Evolutionary conservation across 2,113 vertebrate species (phyloP).

Genomic region (Hydropotes inermis): DNA sequence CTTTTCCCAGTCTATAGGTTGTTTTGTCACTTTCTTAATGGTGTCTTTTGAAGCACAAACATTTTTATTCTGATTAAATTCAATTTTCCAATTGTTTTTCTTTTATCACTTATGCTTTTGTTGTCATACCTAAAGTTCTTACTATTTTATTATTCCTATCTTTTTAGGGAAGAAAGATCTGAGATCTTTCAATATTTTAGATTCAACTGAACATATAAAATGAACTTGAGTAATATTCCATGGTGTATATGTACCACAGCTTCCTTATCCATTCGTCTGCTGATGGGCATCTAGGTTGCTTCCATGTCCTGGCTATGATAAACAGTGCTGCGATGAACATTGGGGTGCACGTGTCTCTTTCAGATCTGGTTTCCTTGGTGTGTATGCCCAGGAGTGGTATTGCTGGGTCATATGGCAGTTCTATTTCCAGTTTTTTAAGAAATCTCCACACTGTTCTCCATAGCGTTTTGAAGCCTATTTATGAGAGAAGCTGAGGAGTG

Average conservation of each 20-base stretch:
- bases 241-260: too few species aligned
- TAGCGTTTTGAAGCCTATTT: not conserved
- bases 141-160: not conserved
- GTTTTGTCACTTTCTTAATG: not conserved
- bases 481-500: not conserved
- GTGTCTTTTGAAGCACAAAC: not conserved
- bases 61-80: not conserved
- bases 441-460: too few species aligned
- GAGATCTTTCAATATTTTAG: not conserved
- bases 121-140: not conserved
- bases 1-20: not conserved
- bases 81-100: not conserved
- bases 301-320: too few species aligned
- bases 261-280: too few species aligned
- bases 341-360: too few species aligned
- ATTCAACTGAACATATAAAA: not conserved
- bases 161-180: not conserved
- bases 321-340: too few species aligned
- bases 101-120: not conserved
- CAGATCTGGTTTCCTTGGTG: too few species aligned
- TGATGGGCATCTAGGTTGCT: too few species aligned
- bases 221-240: not conserved
- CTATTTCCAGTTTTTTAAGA: too few species aligned
- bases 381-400: too few species aligned
- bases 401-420: too few species aligned